Conservation (phyloP, 2,888 invertebrate genomes). For the Hetaerina titia region DNA sequence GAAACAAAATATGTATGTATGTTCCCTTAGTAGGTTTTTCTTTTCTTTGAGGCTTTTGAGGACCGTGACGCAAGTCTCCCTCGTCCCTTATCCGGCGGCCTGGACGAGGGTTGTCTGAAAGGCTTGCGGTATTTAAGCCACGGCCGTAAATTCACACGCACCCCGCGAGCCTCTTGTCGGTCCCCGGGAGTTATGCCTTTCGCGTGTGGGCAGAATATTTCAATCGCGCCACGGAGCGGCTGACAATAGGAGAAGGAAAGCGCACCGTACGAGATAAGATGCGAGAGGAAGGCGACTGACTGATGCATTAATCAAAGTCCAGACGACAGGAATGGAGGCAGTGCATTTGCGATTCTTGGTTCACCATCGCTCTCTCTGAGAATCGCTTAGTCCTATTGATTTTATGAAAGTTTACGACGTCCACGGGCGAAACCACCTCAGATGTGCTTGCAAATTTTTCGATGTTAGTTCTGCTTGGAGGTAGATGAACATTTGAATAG, state of each 20-base stretch:
- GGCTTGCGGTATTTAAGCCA: slow-evolving; percentile 1
- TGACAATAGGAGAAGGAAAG: not conserved
- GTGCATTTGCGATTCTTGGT: too few species aligned
- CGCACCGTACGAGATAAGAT: not conserved
- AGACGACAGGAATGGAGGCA: too few species aligned
- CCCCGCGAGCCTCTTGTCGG: not conserved
- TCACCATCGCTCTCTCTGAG: too few species aligned
- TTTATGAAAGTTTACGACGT: too few species aligned
- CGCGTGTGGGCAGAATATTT: slow-evolving; percentile 5
- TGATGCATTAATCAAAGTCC: too few species aligned
- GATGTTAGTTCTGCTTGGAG: too few species aligned
- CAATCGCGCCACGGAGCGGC: not conserved
- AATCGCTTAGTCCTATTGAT: too few species aligned
- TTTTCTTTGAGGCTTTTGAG: not conserved
- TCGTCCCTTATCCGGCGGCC: not conserved
- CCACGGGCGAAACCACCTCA: too few species aligned
- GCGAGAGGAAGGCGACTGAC: too few species aligned
- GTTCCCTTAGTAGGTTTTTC: not conserved
- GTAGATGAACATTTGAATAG: too few species aligned
- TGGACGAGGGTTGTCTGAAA: not conserved
- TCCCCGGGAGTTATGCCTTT: not conserved
- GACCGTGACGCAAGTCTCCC: not conserved
- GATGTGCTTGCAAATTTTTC: too few species aligned
- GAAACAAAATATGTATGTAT: not conserved
- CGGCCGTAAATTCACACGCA: not conserved